Conservation (phyloP, 1,140 invertebrate species). For the Drosophila varians region DNA sequence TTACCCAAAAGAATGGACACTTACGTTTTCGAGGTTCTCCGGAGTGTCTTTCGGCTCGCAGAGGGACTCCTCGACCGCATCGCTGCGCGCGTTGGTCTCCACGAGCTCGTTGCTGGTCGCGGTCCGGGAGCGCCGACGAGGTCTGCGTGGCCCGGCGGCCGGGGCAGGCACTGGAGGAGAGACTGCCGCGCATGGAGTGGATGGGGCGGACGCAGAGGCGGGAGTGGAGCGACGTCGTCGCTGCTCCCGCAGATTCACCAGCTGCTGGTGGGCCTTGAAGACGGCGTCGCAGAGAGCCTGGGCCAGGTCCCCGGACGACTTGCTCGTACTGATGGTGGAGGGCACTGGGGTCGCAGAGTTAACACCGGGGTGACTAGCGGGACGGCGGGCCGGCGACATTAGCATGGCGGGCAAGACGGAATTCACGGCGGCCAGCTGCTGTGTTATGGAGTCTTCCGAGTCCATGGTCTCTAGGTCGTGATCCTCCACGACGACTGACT, state of each 20-base stretch:
- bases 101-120: conserved; percentile 3
- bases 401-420: background rate
- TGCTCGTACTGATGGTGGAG: background rate
- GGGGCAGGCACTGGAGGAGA: background rate
- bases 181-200: background rate
- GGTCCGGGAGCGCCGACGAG: conserved; percentile 19
- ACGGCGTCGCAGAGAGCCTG: conserved; percentile 29
- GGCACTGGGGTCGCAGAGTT: background rate
- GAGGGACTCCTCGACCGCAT: conserved; percentile 9
- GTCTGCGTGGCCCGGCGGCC: background rate
- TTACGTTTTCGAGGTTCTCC: conserved; percentile 36
- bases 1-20: background rate
- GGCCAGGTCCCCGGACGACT: conserved; percentile 2
- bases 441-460: background rate
- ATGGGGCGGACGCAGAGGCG: background rate
- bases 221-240: conserved; percentile 9
- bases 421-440: conserved; percentile 1
- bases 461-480: background rate
- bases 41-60: conserved; percentile 28
- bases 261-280: conserved; percentile 35
- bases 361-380: conserved; percentile 1
- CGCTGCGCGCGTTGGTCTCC: conserved; percentile 1
- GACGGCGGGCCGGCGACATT: background rate
- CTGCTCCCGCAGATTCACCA: conserved; percentile 43
- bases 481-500: no score